Evolutionary conservation across 2,888 invertebrate genomes (phyloP), one percentile per base, ranked within the genome.

Genomic region (Eucera pruinosa): DNA sequence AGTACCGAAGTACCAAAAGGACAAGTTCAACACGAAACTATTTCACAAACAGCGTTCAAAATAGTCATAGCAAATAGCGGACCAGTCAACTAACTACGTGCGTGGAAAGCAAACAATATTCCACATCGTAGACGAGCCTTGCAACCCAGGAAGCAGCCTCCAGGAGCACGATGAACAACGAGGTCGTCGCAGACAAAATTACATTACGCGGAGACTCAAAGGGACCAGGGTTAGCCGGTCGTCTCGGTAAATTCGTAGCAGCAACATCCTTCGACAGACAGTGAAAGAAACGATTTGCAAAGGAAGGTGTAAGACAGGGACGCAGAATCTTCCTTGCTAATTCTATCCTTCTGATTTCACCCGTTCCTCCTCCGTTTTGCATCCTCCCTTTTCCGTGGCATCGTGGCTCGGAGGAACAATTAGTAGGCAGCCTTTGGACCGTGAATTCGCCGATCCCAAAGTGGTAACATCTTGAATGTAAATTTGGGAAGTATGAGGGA

Each of bases 181-280:
- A n/a, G n/a, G n/a, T n/a, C 57, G 62, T 62, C 62, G 57, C 41
- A 45, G n/a, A 55, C 50, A 45, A 79, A 79, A 80, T 80, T 72
- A 39, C 66, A 64, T 79, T 76, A 70, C 41, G 52, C 33, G 54
- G 23, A 7, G 18, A 4, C 27, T 39, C 66, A 15, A 62, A 62
- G 50, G 57, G 47, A 23, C 18, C 2, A 23, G n/a, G 48, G 48
- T 62, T 43, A 50, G 33, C 55, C 54, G 33, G 58, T 47, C 60
- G 60, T 55, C 57, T 58, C 64, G 39, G 9, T 20, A 62, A 67
- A 58, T 73, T 74, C 67, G 30, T 13, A n/a, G 23, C 15, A 45
- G 61, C 27, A 27, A 58, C 66, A 9, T 76, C 55, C 27, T 62
- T 68, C 45, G 18, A 47, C 43, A 5, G 41, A 36, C 33, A 18